Conservation (phyloP, 2,888 invertebrate genomes). For the Tetramorium bicarinatum region DNA sequence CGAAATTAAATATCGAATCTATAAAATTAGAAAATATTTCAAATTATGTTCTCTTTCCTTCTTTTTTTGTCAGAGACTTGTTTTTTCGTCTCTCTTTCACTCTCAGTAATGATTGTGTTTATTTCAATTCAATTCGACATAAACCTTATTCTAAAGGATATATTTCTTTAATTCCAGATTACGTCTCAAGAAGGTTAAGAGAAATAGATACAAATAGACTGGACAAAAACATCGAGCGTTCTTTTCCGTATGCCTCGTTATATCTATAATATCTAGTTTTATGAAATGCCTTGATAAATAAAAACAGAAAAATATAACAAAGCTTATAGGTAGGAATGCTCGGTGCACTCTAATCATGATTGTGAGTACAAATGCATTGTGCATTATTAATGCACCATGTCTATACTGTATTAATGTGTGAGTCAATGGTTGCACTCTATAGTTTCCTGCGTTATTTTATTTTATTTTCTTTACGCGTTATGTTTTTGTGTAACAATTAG, state of each 20-base stretch:
- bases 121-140: neutral
- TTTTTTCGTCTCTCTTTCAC: neutral
- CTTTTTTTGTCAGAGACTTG: neutral
- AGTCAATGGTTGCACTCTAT: neutral
- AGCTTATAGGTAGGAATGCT: neutral
- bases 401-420: neutral
- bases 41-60: neutral
- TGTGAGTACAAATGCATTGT: neutral
- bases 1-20: neutral
- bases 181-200: neutral
- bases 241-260: neutral
- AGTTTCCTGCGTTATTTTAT: neutral
- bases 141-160: neutral
- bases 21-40: neutral
- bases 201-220: slow-evolving; percentile 6
- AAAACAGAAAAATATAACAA: neutral
- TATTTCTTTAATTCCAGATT: slow-evolving; percentile 7
- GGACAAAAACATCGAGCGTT: neutral
- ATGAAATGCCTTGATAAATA: neutral
- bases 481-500: neutral
- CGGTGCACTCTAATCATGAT: neutral
- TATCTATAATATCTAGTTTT: neutral
- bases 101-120: neutral
- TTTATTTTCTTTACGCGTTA: neutral
- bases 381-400: neutral